Conservation (phyloP, 2,797 vertebrate genomes). For the Neosalanx taihuensis region DNA sequence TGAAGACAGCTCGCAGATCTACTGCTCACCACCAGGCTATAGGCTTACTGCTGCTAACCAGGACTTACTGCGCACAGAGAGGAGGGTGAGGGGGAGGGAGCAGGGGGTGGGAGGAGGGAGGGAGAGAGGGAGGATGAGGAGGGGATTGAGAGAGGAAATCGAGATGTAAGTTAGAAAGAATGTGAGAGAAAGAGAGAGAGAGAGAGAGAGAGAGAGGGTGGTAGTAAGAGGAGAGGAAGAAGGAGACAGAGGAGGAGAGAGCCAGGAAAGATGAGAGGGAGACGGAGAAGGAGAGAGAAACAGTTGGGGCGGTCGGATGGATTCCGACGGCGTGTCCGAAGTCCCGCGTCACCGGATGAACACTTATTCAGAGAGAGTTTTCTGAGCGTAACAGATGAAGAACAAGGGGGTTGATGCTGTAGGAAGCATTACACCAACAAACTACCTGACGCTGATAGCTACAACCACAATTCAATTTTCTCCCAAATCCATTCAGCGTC, state of each 20-base stretch:
- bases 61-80: neutral
- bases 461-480: slow-evolving; percentile 8
- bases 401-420: slow-evolving; percentile 19
- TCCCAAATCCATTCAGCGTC: neutral
- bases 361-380: slow-evolving; percentile 21
- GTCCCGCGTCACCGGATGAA: too few relatives aligned
- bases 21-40: slow-evolving; percentile 14
- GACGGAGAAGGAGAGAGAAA: neutral
- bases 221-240: neutral
- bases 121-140: neutral
- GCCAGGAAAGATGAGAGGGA: too few relatives aligned
- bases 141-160: neutral
- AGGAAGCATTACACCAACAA: slow-evolving; percentile 18
- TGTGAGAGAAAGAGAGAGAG: neutral
- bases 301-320: neutral
- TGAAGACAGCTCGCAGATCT: slow-evolving; percentile 53
- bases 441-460: neutral
- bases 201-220: neutral
- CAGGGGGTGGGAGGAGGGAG: neutral
- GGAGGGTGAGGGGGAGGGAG: neutral
- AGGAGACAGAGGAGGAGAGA: too few relatives aligned
- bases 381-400: slow-evolving; percentile 7
- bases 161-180: too few relatives aligned
- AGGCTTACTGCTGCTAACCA: neutral
- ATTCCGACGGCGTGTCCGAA: too few relatives aligned